These are phyloP conservation scores for Petrolisthes cinctipes DNA, from an alignment of 2,888 invertebrate genomes.

Conservation along the genomic window DNA sequence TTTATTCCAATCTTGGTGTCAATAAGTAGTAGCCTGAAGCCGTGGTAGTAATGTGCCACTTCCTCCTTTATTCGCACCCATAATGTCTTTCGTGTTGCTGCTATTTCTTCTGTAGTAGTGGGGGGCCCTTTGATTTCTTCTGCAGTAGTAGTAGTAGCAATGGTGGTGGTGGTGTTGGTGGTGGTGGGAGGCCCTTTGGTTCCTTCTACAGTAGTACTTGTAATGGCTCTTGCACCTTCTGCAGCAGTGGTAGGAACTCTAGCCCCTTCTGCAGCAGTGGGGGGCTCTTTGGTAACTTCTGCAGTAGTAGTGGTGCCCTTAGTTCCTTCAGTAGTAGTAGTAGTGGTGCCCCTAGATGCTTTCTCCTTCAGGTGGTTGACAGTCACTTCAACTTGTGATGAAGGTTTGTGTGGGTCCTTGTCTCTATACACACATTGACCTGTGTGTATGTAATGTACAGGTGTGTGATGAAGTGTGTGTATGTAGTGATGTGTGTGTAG, in stretches of 20 bases:
- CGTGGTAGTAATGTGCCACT: slow-evolving; percentile 93
- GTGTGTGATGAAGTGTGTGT: neutral
- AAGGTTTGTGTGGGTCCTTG: slow-evolving; percentile 74
- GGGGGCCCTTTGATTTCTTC: slow-evolving; percentile 67
- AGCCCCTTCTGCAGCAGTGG: too few relatives aligned
- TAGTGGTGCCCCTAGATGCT: too few relatives aligned
- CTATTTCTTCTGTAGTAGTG: slow-evolving; percentile 67
- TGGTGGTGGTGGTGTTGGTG: too few relatives aligned
- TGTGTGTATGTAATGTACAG: neutral
- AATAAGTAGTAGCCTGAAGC: slow-evolving; percentile 91
- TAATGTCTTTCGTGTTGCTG: slow-evolving; percentile 65
- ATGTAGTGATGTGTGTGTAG: neutral
- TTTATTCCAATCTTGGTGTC: slow-evolving; percentile 88
- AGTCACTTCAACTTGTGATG: slow-evolving; percentile 92
- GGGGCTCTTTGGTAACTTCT: too few relatives aligned
- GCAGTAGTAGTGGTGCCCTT: too few relatives aligned
- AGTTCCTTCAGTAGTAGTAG: too few relatives aligned
- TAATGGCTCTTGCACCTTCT: too few relatives aligned
- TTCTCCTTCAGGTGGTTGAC: slow-evolving; percentile 86
- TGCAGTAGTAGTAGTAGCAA: too few relatives aligned
- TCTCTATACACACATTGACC: slow-evolving; percentile 27
- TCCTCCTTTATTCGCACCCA: slow-evolving; percentile 81
- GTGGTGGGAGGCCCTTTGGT: too few relatives aligned
- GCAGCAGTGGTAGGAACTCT: too few relatives aligned
- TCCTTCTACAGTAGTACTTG: too few relatives aligned